Conservation (phyloP, 2,113 vertebrate species). For the human region DNA sequence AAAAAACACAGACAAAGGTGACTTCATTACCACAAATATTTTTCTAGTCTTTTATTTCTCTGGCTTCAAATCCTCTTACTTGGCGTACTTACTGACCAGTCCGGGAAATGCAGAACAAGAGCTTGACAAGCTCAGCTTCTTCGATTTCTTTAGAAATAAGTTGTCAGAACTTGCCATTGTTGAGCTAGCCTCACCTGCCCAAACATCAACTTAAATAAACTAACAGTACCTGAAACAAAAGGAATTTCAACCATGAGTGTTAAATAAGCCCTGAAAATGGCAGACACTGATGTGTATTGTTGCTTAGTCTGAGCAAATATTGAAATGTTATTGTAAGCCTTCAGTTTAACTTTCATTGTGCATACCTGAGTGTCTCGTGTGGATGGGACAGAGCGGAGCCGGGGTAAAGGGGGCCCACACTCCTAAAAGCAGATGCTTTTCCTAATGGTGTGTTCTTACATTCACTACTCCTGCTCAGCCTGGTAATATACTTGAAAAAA, state of each 20-base stretch:
- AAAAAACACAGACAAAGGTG: slow-evolving; percentile 60
- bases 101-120: slow-evolving; percentile 62
- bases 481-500: slow-evolving; percentile 25
- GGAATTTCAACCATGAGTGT: slow-evolving; percentile 54
- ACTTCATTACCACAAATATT: slow-evolving; percentile 19
- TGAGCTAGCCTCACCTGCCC: slow-evolving; percentile 62
- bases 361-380: background rate
- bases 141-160: slow-evolving; percentile 26
- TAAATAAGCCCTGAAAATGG: slow-evolving; percentile 48
- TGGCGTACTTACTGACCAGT: slow-evolving; percentile 26
- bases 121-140: slow-evolving; percentile 9
- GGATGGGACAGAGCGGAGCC: background rate
- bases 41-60: slow-evolving; percentile 60
- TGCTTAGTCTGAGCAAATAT: slow-evolving; percentile 54
- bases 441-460: background rate
- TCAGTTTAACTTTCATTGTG: slow-evolving; percentile 47
- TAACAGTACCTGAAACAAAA: slow-evolving; percentile 73
- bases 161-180: slow-evolving; percentile 62
- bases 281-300: background rate
- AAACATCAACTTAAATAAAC: slow-evolving; percentile 67
- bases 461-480: background rate
- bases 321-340: slow-evolving; percentile 61
- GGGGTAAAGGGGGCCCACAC: background rate
- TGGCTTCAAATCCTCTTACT: slow-evolving; percentile 58
- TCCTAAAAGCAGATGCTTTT: background rate